Conservation (phyloP, 2,797 vertebrate genomes). For the Mus spretus region DNA sequence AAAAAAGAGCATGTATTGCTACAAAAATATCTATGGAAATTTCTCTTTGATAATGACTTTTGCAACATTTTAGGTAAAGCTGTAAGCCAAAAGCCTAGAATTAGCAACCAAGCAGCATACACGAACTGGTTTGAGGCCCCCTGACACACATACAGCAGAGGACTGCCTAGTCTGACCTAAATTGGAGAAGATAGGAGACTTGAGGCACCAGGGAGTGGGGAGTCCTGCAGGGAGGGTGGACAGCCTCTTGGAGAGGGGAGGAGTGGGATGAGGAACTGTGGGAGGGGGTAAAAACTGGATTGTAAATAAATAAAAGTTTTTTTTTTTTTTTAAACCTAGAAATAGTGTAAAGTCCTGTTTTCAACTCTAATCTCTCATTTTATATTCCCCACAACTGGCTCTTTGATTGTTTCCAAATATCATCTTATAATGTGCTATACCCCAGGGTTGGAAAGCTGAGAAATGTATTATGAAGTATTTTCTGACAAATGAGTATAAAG, state of each 20-base stretch:
- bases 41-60: neutral
- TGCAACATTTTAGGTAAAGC: slow-evolving; percentile 12
- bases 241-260: neutral
- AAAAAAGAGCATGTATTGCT: neutral
- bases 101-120: neutral
- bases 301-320: neutral
- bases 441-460: neutral
- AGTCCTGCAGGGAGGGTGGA: neutral
- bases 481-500: neutral
- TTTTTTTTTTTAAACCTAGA: neutral
- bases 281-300: neutral
- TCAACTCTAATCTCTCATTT: neutral
- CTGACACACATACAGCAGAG: neutral
- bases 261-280: neutral
- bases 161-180: neutral
- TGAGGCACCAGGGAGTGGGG: neutral
- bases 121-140: neutral
- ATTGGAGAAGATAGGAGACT: neutral
- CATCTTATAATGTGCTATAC: neutral
- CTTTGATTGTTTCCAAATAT: slow-evolving; percentile 38
- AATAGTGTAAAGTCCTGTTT: neutral
- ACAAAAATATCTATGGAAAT: slow-evolving; percentile 17
- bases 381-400: neutral
- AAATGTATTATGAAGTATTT: slow-evolving; percentile 2
- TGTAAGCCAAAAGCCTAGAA: neutral